phyloP scores from a whole-genome alignment of 2,113 vertebrate species.

The Mus musculus region DNA sequence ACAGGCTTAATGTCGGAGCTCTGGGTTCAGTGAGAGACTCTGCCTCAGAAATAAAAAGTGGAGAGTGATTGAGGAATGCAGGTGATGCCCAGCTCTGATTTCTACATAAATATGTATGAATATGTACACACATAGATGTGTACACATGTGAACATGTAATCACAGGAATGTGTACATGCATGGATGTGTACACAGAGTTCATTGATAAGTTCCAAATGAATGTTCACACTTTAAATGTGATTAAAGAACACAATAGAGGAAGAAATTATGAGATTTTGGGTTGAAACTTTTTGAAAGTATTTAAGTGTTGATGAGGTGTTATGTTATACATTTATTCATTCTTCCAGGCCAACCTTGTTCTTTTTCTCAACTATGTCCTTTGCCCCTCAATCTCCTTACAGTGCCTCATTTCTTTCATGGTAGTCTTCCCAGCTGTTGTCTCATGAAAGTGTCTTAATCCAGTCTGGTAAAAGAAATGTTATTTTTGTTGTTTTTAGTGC shows the following conservation, averaged over 20 bases:
- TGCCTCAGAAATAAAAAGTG: neutral
- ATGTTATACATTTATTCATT: constrained; percentile 20
- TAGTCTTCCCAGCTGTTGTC: neutral
- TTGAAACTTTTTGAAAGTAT: constrained; percentile 30
- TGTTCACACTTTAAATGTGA: neutral
- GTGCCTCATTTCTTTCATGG: neutral
- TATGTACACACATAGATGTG: neutral
- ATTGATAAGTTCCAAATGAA: neutral
- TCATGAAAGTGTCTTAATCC: neutral
- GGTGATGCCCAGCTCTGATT: neutral
- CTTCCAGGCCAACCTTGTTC: neutral
- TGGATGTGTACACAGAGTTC: neutral
- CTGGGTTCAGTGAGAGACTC: neutral
- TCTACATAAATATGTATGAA: neutral
- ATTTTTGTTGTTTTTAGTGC: neutral
- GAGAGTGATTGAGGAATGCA: neutral
- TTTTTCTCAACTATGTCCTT: neutral
- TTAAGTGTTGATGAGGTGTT: neutral
- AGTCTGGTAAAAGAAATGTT: constrained; percentile 24
- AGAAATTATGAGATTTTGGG: constrained; percentile 14
- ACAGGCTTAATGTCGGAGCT: neutral
- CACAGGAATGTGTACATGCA: neutral
- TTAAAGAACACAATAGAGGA: constrained; percentile 6
- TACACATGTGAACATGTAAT: too few relatives aligned
- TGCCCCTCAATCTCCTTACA: neutral